Base-by-base conservation (phyloP, 2,888 invertebrate genomes). In the Acanthosepion esculentum region DNA sequence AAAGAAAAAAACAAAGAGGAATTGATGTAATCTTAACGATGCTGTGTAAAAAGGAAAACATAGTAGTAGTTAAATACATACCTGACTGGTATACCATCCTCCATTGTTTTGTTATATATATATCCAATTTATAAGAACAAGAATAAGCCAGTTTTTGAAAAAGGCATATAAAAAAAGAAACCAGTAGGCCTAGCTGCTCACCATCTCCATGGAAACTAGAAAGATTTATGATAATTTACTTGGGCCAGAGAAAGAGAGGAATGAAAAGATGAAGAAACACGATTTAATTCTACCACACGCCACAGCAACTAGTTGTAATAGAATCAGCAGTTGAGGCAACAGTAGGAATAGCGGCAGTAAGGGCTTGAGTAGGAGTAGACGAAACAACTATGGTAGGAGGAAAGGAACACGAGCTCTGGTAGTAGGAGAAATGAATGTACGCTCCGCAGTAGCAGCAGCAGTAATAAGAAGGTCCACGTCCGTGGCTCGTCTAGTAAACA, bases 81-180 rank as follows among this genome's bases (percentile, higher is more conserved):
- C 78, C 78, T 78, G 78, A 78, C 18, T n/a, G 78, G 78, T 78
- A 78, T 15, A 29, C 78, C 78, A 33, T 78, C 78, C n/a, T 78
- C 78, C 78, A 78, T 78, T 78, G 78, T 78, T 78, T 78, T 29
- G 29, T n/a, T 8, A n/a, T 78, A 78, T 78, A 78, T 78, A 78
- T 78, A 78, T 78, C 78, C 78, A 78, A 78, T 78, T 33, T 12
- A 78, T 10, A 33, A 78, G 78, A 78, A 15, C 15, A 78, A 78
- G 78, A 78, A 78, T 78, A 78, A 78, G 78, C n/a, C 78, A 78
- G 78, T 78, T 15, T 78, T 78, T 78, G 78, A 78, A 78, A 78
- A 78, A 78, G 78, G 78, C 78, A 78, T 78, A 78, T 78, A 78
- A 78, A 78, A 78, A 78, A n/a, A 78, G n/a, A 78, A n/a, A 78